Base-by-base conservation (phyloP, 2,888 invertebrate species). In the Hecatera dysodea region DNA sequence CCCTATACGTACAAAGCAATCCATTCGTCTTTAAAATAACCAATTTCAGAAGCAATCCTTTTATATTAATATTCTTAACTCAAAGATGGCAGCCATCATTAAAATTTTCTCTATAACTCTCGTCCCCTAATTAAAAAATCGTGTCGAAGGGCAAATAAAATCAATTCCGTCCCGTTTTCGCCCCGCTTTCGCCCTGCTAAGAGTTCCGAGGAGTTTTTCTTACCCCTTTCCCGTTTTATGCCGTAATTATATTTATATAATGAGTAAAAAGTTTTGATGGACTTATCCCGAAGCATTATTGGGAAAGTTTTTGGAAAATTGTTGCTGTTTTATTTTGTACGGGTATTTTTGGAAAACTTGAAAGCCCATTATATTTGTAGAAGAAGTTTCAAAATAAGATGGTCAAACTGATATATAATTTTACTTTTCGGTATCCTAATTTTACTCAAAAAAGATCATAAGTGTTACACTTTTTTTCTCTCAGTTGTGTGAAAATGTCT, bases 111-210 rank as follows among this genome's bases (percentile, higher is more conserved):
- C 80, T 73, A 72, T 81, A 83, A 85, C 85, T 81, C 85, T 67
- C 65, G 69, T 84, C 84, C 81, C 85, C 85, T 94, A 94, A 94
- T 95, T 93, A 93, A 95, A 95, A 95, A 95, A 95, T 93, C 95
- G 95, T 95, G 95, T 94, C 92, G 90, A 90, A 90, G 92, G 89
- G 78, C 93, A 95, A 95, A 95, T 95, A 95, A 94, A 95, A 95
- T 95, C 95, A 95, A 95, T 95, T 91, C 89, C 76, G 84, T 85
- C 88, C 88, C 89, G 80, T 78, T 85, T 78, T 80, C 80, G 63
- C 88, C 89, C 88, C 89, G 80, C 19, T 84, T 78, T 79, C 80
- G 66, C 88, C 89, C 87, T 75, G 72, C 74, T 61, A 84, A 86
- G 86, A 84, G 90, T 88, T 87, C 86, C 68, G 72, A 81, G 83